These are phyloP conservation scores for Trachelus tabidus DNA, from an alignment of 2,888 invertebrate genomes.

Conservation along the genomic window DNA sequence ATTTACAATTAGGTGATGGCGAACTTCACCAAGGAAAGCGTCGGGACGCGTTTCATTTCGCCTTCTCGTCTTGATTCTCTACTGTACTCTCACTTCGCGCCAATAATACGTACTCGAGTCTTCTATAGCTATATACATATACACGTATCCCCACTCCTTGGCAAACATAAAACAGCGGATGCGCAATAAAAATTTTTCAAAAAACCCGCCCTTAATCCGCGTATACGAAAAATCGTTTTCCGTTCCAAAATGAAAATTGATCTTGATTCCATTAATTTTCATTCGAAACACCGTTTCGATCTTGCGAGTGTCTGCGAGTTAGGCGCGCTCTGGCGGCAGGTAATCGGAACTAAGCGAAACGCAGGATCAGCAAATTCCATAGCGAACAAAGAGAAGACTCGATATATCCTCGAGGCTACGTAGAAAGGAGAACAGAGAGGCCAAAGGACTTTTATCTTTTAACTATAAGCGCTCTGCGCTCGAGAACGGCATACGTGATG, in stretches of 20 bases:
- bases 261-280: background rate
- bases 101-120: background rate
- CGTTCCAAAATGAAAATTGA: background rate
- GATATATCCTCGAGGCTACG: background rate
- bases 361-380: conserved; percentile 48
- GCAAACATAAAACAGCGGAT: background rate
- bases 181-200: background rate
- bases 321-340: background rate
- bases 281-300: background rate
- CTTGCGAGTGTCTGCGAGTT: background rate
- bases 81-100: background rate
- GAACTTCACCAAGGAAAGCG: background rate
- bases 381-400: conserved; percentile 30
- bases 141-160: background rate
- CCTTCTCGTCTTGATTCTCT: background rate
- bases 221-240: background rate
- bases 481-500: background rate
- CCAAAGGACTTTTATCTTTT: conserved; percentile 1
- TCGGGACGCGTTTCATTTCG: conserved; percentile 12
- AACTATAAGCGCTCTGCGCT: too few species aligned
- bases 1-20: background rate
- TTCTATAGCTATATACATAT: background rate
- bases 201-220: background rate
- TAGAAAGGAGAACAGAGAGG: background rate
- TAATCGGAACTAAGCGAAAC: conserved; percentile 31